These are phyloP conservation scores for Luperina nickerlii DNA, from an alignment of 2,888 invertebrate genomes.

Conservation along the genomic window DNA sequence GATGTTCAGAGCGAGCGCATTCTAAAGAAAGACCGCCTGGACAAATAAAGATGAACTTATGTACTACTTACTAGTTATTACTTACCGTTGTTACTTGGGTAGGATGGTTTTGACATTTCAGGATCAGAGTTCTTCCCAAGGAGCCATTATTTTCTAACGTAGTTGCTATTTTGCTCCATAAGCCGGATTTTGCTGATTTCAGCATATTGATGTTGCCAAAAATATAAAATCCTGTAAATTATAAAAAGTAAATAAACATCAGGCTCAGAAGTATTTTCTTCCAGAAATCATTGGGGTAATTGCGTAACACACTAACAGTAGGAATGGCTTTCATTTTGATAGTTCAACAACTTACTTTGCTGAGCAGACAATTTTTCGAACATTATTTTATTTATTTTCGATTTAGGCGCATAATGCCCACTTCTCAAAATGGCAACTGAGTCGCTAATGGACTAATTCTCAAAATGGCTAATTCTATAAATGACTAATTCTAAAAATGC, in stretches of 20 bases:
- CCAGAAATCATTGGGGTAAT: not conserved
- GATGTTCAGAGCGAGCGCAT: too few relatives aligned
- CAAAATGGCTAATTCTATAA: too few relatives aligned
- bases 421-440: too few relatives aligned
- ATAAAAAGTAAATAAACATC: slow-evolving; percentile 8
- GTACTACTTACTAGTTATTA: slow-evolving; percentile 24
- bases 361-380: too few relatives aligned
- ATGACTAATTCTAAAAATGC: too few relatives aligned
- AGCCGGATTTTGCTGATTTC: slow-evolving; percentile 80
- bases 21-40: too few relatives aligned
- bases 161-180: slow-evolving; percentile 90
- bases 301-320: not conserved
- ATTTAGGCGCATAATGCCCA: too few relatives aligned
- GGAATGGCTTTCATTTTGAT: not conserved
- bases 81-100: slow-evolving; percentile 81
- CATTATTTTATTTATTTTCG: too few relatives aligned
- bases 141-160: slow-evolving; percentile 84
- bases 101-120: slow-evolving; percentile 89
- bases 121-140: slow-evolving; percentile 81
- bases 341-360: not conserved
- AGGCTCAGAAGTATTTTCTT: not conserved
- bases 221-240: slow-evolving; percentile 90
- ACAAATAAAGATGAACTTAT: too few relatives aligned
- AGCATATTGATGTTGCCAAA: slow-evolving; percentile 92
- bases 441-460: too few relatives aligned